Evolutionary conservation across 2,888 invertebrate genomes (phyloP), one percentile per base, ranked within the genome.

Genomic region (Pharmacophagus antenor): DNA sequence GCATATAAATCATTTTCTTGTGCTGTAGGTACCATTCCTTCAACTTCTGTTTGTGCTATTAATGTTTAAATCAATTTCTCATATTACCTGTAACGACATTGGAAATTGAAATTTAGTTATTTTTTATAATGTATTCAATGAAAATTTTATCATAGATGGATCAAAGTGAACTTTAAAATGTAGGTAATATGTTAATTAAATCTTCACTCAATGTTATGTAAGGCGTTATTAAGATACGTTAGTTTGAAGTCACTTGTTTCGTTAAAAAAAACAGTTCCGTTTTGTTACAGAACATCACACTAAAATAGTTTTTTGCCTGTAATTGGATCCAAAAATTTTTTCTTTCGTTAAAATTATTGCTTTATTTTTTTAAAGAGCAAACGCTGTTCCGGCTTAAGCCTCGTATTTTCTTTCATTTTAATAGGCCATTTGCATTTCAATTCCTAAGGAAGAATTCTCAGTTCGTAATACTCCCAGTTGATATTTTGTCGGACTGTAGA

Each of bases 381-480:
- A 15, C 42, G n/a, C 2, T 42, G 4, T 17, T 17, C n/a, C 17
- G 42, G 5, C 42, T 55, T 46, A 18, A 31, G 20, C 31, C 54
- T 47, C 21, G 31, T 48, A 57, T 44, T 57, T 51, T 51, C 57
- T 37, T 47, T 47, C 22, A 47, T 37, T 18, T 48, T 59, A 55
- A 49, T 55, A 55, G 31, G 42, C 42, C 25, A 27, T 55, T 55
- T 55, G 48, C 49, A 50, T 59, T 55, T 31, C 42, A 59, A 55
- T 59, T 54, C 55, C 49, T 48, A 8, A 27, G 17, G 7, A n/a
- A 58, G 20, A 15, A 15, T 44, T 31, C n/a, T 44, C 25, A 12
- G 31, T 15, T 8, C 31, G 8, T 15, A 31, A 12, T 31, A 12
- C 31, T 15, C 8, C 12, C 10, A 31, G 7, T 46, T 46, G 20